Conservation (phyloP, 2,888 invertebrate genomes). For the Nebria brevicollis region DNA sequence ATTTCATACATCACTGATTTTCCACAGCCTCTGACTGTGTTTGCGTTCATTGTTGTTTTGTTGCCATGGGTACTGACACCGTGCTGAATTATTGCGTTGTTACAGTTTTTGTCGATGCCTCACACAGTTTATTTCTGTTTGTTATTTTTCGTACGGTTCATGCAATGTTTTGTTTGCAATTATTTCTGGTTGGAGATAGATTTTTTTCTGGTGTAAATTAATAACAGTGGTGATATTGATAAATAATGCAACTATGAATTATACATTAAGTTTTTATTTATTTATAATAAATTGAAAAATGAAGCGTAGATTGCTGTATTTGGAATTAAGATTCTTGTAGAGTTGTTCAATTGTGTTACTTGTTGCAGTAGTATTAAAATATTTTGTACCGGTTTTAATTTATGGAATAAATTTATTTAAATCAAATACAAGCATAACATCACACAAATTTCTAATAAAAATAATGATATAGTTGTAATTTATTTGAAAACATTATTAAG, state of each 20-base stretch:
- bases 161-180: not conserved
- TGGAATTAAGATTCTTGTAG: too few species aligned
- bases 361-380: too few species aligned
- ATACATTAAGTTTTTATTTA: not conserved
- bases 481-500: too few species aligned
- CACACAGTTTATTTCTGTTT: not conserved
- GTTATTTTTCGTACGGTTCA: not conserved
- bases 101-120: not conserved
- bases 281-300: not conserved
- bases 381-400: too few species aligned
- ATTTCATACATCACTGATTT: constrained; percentile 12
- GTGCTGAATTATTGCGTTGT: not conserved
- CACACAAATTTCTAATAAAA: too few species aligned
- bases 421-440: too few species aligned
- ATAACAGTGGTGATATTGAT: not conserved
- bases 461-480: too few species aligned
- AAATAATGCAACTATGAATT: not conserved
- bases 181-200: not conserved
- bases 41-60: not conserved
- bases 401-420: too few species aligned
- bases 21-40: not conserved
- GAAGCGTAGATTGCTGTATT: too few species aligned
- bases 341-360: too few species aligned
- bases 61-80: constrained; percentile 1
- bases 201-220: not conserved